phyloP scores from a whole-genome alignment of 1,140 invertebrate species.

The Drosophila athabasca region DNA sequence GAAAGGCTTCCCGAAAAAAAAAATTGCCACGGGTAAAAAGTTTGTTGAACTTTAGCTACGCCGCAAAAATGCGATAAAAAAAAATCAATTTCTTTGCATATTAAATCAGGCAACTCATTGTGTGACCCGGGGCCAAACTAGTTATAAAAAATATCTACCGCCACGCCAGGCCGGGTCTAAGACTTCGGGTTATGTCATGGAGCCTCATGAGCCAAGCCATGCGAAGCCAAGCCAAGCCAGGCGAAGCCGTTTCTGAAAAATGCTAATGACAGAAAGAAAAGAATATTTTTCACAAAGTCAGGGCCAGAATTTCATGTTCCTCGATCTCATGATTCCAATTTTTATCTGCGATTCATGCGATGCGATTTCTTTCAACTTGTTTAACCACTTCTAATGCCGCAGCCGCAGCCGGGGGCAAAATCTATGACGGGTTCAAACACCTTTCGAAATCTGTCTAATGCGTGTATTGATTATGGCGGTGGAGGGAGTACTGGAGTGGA shows the following conservation, averaged over 20 bases:
- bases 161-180: neutral
- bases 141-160: slow-evolving; percentile 59
- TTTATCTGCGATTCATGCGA: slow-evolving; percentile 36
- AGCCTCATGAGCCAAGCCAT: slow-evolving; percentile 6
- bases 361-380: slow-evolving; percentile 61
- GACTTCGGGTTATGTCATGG: slow-evolving; percentile 63
- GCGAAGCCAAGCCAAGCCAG: too few species aligned
- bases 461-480: slow-evolving; percentile 59
- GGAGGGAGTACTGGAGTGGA: neutral
- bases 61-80: slow-evolving; percentile 16
- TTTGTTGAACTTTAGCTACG: slow-evolving; percentile 68
- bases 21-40: slow-evolving; percentile 36
- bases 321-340: slow-evolving; percentile 53
- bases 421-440: slow-evolving; percentile 69
- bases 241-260: slow-evolving; percentile 8
- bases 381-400: slow-evolving; percentile 42
- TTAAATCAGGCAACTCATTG: slow-evolving; percentile 71
- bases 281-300: slow-evolving; percentile 47
- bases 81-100: slow-evolving; percentile 59
- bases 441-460: slow-evolving; percentile 74
- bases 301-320: slow-evolving; percentile 22
- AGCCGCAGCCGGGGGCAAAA: slow-evolving; percentile 41
- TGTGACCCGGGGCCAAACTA: slow-evolving; percentile 63
- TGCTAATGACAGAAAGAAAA: slow-evolving; percentile 54
- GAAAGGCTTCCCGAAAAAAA: slow-evolving; percentile 45